phyloP scores from a whole-genome alignment of 2,888 invertebrate species.

The Isotomurus palustris region DNA sequence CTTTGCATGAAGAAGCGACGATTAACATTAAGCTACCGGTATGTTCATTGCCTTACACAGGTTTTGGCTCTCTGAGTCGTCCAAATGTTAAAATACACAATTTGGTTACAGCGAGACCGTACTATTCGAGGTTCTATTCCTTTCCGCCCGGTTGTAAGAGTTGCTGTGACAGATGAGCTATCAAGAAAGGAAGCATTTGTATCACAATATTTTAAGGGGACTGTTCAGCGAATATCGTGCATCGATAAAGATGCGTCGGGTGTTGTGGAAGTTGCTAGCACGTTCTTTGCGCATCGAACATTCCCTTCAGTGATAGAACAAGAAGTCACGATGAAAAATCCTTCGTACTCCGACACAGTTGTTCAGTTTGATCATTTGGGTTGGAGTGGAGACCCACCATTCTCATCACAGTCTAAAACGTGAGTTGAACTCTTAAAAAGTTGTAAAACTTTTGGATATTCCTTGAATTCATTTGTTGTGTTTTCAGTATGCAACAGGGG shows the following conservation, averaged over 20 bases:
- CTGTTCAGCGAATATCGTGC: conserved; percentile 56
- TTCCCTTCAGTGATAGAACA: conserved; percentile 75
- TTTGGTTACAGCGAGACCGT: conserved; percentile 54
- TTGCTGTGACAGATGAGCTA: conserved; percentile 56
- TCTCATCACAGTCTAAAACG: conserved; percentile 57
- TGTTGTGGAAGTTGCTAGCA: conserved; percentile 47
- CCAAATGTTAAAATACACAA: background rate
- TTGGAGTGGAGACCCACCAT: conserved; percentile 59
- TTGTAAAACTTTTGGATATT: background rate
- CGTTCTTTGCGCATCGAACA: conserved; percentile 74
- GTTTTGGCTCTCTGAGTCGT: background rate
- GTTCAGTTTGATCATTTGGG: conserved; percentile 61
- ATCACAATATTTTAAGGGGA: conserved; percentile 60
- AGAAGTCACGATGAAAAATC: conserved; percentile 72
- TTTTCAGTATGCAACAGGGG: conserved; percentile 52
- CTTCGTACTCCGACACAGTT: conserved; percentile 59
- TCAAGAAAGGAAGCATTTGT: conserved; percentile 63
- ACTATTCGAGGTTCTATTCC: conserved; percentile 62
- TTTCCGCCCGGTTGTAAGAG: conserved; percentile 62
- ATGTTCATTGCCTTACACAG: background rate
- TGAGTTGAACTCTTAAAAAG: conserved; percentile 36
- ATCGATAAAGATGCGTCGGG: conserved; percentile 37
- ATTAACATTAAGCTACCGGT: conserved; percentile 59
- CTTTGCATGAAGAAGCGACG: conserved; percentile 60
- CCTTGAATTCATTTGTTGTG: background rate